Base-by-base conservation (phyloP, 2,797 vertebrate species). In the Spea hammondii region DNA sequence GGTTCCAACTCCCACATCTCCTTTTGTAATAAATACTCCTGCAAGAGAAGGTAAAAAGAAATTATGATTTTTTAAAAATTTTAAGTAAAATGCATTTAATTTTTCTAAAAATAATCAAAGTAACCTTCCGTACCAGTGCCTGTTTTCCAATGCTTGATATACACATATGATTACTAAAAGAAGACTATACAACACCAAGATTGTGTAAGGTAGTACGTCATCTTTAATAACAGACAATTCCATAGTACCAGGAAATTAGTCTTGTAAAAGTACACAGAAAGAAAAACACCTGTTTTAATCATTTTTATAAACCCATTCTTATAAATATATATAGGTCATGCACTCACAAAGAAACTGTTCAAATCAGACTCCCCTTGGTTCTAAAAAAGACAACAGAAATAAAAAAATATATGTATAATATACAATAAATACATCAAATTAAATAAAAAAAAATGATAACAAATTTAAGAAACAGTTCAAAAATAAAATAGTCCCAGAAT, bases 21-120 rank as follows among this genome's bases (percentile, higher is more conserved):
- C 96, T 88, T 97, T 98, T 69, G 97, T 97, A 88, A 99, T 95
- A 88, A 99, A 99, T 83, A 99, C 97, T 65, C 97, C 97, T 99
- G 91, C 44, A 90, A 91, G 82, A 90, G 48, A 91, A 84, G 84
- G 84, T 59, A 32, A 84, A 32, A 80, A 48, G n/a, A 64, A 74
- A 62, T 17, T 45, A 7, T 5, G 12, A 53, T 53, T 53, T 6
- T 45, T 14, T 67, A 1, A 6, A n/a, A 6, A 47, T 53, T 10
- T 54, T 69, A 50, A 50, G 13, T 13, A 10, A 44, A 45, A 50
- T 7, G 9, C 50, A 70, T 70, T 70, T 70, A n/a, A 53, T 70
- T 32, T 7, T 70, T 8, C 50, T 54, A 53, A 70, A 17, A 48
- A 54, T 14, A 53, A 70, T 44, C 9, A n/a, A 69, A 17, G 48